phyloP scores from a whole-genome alignment of 2,113 vertebrate species.

The Xerus inauris region DNA sequence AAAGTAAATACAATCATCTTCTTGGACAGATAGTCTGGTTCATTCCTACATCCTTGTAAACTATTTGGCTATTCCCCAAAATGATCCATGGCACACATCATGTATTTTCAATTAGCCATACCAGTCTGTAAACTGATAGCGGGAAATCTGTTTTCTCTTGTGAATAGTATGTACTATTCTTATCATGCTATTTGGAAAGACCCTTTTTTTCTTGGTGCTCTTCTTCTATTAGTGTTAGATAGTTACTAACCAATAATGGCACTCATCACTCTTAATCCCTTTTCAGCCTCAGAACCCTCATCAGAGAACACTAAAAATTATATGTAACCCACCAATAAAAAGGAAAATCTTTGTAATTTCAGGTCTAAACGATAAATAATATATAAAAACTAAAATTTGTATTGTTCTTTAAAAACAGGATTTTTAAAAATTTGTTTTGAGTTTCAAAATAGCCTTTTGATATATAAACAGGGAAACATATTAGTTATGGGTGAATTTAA shows the following conservation, averaged over 20 bases:
- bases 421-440: not conserved
- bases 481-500: not conserved
- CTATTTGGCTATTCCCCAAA: not conserved
- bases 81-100: not conserved
- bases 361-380: not conserved
- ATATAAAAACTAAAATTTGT: not conserved
- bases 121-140: not conserved
- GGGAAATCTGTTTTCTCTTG: not conserved
- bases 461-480: not conserved
- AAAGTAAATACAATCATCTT: not conserved
- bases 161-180: not conserved
- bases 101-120: not conserved
- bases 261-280: not conserved
- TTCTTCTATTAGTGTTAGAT: not conserved
- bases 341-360: not conserved
- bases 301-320: not conserved
- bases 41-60: not conserved
- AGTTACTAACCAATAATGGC: not conserved
- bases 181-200: not conserved
- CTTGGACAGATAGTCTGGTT: not conserved
- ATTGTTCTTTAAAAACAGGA: not conserved
- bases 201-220: not conserved
- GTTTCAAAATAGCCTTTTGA: not conserved
- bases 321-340: not conserved
- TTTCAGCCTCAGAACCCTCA: slow-evolving; percentile 8